Evolutionary conservation across 2,113 vertebrate species (phyloP).

Genomic region (Grammomys surdaster): DNA sequence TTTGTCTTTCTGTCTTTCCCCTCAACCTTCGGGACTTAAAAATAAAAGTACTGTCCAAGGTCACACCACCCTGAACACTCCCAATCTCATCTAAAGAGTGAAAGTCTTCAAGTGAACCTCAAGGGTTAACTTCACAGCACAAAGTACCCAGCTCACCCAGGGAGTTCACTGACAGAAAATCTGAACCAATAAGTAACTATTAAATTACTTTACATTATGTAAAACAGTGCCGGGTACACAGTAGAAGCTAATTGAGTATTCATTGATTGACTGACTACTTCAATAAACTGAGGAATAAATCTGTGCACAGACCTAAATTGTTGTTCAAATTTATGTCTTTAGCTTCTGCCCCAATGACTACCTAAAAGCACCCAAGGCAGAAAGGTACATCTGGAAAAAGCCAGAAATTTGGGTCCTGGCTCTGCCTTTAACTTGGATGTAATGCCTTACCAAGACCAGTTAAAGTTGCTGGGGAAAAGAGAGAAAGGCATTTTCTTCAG

Average conservation of each 20-base stretch:
- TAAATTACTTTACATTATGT: constrained; percentile 70
- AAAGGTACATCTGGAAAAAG: neutral
- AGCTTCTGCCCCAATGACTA: neutral
- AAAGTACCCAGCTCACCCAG: neutral
- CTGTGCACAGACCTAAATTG: constrained; percentile 45
- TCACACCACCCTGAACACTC: neutral
- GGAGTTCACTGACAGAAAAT: constrained; percentile 61
- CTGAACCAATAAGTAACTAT: constrained; percentile 65
- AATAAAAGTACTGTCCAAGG: neutral
- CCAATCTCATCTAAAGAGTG: neutral
- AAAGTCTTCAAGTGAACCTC: neutral
- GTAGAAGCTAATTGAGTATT: constrained; percentile 59
- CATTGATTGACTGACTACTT: constrained; percentile 53
- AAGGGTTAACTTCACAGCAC: constrained; percentile 28
- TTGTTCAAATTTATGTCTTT: constrained; percentile 11
- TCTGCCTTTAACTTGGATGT: neutral
- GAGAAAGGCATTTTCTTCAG: neutral
- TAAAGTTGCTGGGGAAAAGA: neutral
- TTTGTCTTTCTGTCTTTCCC: neutral
- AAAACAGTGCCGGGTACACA: constrained; percentile 40
- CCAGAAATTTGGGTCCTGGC: neutral
- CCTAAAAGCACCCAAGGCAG: neutral
- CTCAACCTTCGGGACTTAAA: neutral
- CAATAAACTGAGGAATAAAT: constrained; percentile 65
- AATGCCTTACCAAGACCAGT: neutral